Evolutionary conservation across 92 coral and sea anemone species (phyloP), one percentile per base, ranked within the genome.

Genomic region (Phenganax marumi): DNA sequence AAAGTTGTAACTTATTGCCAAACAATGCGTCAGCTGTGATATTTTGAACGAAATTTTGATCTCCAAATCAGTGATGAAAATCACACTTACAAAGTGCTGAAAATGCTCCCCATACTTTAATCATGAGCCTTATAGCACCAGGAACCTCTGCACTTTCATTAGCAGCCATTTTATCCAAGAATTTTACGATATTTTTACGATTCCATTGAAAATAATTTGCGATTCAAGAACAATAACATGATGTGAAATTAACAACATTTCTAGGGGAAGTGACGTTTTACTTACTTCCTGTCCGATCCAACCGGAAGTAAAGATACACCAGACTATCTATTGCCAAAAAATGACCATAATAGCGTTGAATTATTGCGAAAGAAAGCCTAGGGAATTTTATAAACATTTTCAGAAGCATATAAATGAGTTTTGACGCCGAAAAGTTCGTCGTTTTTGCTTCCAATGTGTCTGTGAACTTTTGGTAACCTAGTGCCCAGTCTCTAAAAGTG

Each of bases 101-200:
- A 66, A 92, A 90, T 64, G 93, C 92, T 61, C 97, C 98, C 98
- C 98, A 95, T 43, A 89, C 92, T 85, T 91, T 90, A 8, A 95
- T 91, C 56, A 95, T 89, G 61, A 92, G 89, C 43, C 93, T 85
- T 85, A 95, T 86, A 83, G 93, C 91, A 52, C 81, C 90, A 2
- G 98, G 98, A 61, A 92, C 64, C 24, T 88, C 96, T 61, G 73
- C 74, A 46, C 57, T 89, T 8, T 87, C 88, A 33, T 79, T 76
- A 56, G 81, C 88, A 73, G 91, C 93, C 97, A 92, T 92, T 49
- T 55, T 85, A 53, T 50, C 70, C 0, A 8, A 64, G 26, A 64
- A 8, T 4, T 64, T 19, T 64, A 64, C 68, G 14, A 64, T 64
- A 22, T 64, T 25, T 22, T 64, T 24, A 12, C 10, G 12, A 64